phyloP scores from a whole-genome alignment of 2,888 invertebrate species.

The Tinea trinotella region DNA sequence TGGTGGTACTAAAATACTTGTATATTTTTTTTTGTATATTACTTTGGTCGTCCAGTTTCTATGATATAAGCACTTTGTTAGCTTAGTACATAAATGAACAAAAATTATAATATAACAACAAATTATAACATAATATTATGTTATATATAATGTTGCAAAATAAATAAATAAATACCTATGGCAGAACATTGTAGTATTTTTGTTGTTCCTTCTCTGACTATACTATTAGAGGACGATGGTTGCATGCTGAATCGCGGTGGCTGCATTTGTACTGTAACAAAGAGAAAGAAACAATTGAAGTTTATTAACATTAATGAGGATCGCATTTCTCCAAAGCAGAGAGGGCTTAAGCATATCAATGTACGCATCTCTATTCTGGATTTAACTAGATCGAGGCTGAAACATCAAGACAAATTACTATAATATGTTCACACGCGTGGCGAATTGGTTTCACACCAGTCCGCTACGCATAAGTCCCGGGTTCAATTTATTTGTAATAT shows the following conservation, averaged over 20 bases:
- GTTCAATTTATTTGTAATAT: too few species aligned
- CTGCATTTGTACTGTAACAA: conserved; percentile 74
- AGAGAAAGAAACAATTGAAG: conserved; percentile 22
- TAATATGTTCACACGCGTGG: too few species aligned
- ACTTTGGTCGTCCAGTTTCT: too few species aligned
- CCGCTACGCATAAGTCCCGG: too few species aligned
- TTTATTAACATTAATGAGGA: conserved; percentile 13
- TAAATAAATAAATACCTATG: conserved; percentile 70
- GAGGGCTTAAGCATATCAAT: not conserved
- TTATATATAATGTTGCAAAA: not conserved
- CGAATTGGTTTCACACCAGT: too few species aligned
- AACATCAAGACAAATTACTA: conserved; percentile 5
- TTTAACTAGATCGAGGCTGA: conserved; percentile 3
- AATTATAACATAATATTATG: too few species aligned
- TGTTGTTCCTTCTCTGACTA: conserved; percentile 88
- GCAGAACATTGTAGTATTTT: conserved; percentile 96
- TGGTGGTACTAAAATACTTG: too few species aligned
- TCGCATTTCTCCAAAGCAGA: not conserved
- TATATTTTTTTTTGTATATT: too few species aligned
- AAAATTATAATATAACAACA: too few species aligned
- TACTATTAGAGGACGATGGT: conserved; percentile 88
- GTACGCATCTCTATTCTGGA: conserved; percentile 1
- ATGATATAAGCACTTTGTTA: too few species aligned
- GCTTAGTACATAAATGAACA: not conserved
- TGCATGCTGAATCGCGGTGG: conserved; percentile 91